Conservation (phyloP, 2,113 vertebrate species). For the Oreamnos americanus region DNA sequence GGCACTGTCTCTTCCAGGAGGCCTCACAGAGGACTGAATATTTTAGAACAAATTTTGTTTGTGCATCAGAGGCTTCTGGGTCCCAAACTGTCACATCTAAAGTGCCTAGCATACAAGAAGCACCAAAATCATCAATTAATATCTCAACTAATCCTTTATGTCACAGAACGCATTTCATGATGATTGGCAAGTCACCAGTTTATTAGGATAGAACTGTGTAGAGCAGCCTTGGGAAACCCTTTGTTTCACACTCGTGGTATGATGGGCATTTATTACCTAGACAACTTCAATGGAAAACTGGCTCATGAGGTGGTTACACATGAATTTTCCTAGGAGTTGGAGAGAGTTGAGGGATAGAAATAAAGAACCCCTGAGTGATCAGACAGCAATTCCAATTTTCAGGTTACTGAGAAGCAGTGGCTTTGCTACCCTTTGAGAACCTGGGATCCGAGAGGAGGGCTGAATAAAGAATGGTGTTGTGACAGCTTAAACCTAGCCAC, state of each 20-base stretch:
- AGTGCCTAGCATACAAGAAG: neutral
- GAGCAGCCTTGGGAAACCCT: neutral
- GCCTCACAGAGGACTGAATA: neutral
- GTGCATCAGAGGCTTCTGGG: neutral
- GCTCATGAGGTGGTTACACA: neutral
- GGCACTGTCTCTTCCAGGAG: neutral
- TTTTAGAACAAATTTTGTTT: neutral
- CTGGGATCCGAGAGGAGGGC: neutral
- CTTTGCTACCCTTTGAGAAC: conserved; percentile 33
- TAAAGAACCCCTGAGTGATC: neutral
- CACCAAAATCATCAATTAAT: neutral
- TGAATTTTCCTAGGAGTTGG: neutral
- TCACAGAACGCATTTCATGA: neutral
- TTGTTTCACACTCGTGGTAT: neutral
- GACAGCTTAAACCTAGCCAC: conserved; percentile 35
- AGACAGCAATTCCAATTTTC: conserved; percentile 19
- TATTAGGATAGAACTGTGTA: neutral
- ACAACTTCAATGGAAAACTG: neutral
- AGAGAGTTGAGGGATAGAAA: neutral
- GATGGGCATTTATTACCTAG: neutral
- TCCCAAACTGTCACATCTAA: neutral
- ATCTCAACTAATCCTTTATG: neutral
- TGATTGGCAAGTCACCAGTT: neutral
- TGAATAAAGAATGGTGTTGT: conserved; percentile 38
- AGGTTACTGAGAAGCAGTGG: conserved; percentile 26